Evolutionary conservation across 2,888 invertebrate species (phyloP).

Genomic region (Masnerella sp.): DNA sequence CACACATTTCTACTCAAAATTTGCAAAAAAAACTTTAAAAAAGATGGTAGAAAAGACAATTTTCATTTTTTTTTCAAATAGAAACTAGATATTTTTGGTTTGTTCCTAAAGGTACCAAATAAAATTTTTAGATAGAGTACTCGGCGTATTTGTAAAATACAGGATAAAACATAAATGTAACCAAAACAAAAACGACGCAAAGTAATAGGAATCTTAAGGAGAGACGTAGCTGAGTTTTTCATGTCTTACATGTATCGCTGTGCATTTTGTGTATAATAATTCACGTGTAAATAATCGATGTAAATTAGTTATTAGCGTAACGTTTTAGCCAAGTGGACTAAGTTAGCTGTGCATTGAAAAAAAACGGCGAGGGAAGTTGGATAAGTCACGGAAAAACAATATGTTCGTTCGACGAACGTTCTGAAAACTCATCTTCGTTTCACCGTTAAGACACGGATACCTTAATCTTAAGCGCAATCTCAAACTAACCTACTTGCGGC

Average conservation of each 20-base stretch:
- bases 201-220: slow-evolving; percentile 56
- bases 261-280: slow-evolving; percentile 58
- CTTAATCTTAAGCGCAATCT: slow-evolving; percentile 54
- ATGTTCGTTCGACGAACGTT: slow-evolving; percentile 34
- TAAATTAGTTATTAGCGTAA: slow-evolving; percentile 57
- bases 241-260: slow-evolving; percentile 52
- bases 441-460: slow-evolving; percentile 53
- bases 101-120: slow-evolving; percentile 30
- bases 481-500: slow-evolving; percentile 57
- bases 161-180: slow-evolving; percentile 67
- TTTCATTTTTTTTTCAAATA: too few relatives aligned
- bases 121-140: slow-evolving; percentile 39
- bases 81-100: too few relatives aligned
- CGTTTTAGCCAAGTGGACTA: slow-evolving; percentile 37
- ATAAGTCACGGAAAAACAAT: slow-evolving; percentile 25
- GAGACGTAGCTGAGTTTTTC: slow-evolving; percentile 60
- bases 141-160: slow-evolving; percentile 67
- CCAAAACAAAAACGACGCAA: slow-evolving; percentile 63
- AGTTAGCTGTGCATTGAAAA: slow-evolving; percentile 40
- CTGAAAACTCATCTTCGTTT: slow-evolving; percentile 61
- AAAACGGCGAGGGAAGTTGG: slow-evolving; percentile 12
- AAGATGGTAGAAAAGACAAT: too few relatives aligned
- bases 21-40: too few relatives aligned
- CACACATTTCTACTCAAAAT: too few relatives aligned
- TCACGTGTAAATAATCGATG: slow-evolving; percentile 60